These are phyloP conservation scores for Amphiprion clarkii DNA, from an alignment of 2,797 vertebrate genomes.

Conservation along the genomic window DNA sequence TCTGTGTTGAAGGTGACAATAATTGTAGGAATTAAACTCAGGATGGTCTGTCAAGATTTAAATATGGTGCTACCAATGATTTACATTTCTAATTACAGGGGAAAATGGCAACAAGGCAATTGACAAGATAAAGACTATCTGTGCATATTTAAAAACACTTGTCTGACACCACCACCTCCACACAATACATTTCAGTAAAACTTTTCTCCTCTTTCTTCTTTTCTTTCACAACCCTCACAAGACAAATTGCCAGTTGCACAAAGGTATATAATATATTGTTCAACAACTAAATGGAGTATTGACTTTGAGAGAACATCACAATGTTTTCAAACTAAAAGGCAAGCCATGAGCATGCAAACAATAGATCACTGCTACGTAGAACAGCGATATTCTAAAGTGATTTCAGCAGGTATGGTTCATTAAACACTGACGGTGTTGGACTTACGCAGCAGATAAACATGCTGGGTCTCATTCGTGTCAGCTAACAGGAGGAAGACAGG, in stretches of 20 bases:
- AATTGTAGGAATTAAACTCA: neutral
- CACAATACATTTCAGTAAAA: neutral
- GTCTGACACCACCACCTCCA: neutral
- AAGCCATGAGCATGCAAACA: neutral
- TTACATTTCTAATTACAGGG: neutral
- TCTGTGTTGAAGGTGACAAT: neutral
- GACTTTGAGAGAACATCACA: neutral
- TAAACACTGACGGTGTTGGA: neutral
- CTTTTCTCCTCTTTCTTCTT: neutral
- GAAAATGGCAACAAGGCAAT: neutral
- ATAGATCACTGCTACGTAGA: neutral
- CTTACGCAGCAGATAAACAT: neutral
- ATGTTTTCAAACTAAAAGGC: neutral
- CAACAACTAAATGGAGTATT: neutral
- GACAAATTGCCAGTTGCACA: neutral
- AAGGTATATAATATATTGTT: neutral
- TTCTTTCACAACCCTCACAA: neutral
- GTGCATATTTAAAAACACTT: neutral
- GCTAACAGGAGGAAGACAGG: neutral
- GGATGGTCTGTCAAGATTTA: neutral
- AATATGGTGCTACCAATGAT: neutral
- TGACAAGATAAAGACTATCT: neutral
- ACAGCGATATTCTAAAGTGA: neutral
- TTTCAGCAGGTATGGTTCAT: slow-evolving; percentile 6
- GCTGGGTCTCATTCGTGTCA: neutral